phyloP scores from a whole-genome alignment of 2,888 invertebrate genomes.

The Leptinotarsa haldemani region DNA sequence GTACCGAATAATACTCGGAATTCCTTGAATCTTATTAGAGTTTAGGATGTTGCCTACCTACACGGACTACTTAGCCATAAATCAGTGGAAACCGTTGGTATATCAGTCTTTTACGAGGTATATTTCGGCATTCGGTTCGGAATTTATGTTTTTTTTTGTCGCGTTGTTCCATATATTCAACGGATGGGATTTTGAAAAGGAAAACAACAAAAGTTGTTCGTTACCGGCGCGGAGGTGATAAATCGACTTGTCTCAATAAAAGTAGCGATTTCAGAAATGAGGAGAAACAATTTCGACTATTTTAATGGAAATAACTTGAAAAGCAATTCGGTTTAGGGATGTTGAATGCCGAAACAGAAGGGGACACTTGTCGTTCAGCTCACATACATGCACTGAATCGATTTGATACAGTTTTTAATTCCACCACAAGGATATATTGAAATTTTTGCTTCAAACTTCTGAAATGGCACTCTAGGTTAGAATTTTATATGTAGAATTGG shows the following conservation, averaged over 20 bases:
- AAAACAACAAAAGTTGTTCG: background rate
- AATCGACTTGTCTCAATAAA: slow-evolving; percentile 24
- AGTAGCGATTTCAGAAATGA: slow-evolving; percentile 21
- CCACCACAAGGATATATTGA: too few relatives aligned
- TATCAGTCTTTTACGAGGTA: slow-evolving; percentile 32
- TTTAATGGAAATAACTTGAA: slow-evolving; percentile 7
- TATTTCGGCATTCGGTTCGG: slow-evolving; percentile 29
- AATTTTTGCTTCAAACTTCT: too few relatives aligned
- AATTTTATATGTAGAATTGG: too few relatives aligned
- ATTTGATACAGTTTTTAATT: background rate
- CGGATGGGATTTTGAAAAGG: too few relatives aligned
- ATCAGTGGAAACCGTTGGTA: slow-evolving; percentile 35
- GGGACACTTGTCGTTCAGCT: background rate
- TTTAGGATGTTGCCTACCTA: slow-evolving; percentile 40
- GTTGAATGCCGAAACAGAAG: background rate
- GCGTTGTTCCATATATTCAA: background rate
- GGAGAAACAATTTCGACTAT: background rate
- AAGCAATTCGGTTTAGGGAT: background rate
- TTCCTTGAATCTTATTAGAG: slow-evolving; percentile 41
- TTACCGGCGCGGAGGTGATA: slow-evolving; percentile 1
- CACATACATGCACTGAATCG: background rate
- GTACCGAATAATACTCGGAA: slow-evolving; percentile 36
- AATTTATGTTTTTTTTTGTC: slow-evolving; percentile 20
- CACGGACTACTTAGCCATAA: slow-evolving; percentile 34
- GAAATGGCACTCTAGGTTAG: too few relatives aligned